These are phyloP conservation scores for Microtus montanus DNA, from an alignment of 2,113 vertebrate species.

Conservation along the genomic window DNA sequence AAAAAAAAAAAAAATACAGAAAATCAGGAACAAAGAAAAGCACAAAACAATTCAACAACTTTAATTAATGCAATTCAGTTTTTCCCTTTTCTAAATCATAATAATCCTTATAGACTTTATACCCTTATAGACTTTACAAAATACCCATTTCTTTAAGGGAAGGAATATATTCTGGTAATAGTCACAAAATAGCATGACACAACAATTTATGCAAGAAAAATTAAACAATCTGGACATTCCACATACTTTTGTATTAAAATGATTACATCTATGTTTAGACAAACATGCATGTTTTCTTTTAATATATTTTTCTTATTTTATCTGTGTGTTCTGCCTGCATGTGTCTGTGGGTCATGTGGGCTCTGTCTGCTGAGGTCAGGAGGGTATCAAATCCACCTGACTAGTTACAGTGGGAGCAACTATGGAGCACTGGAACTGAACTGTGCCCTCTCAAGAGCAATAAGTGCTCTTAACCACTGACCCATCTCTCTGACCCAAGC, in stretches of 20 bases:
- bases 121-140: background rate
- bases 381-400: background rate
- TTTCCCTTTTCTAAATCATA: background rate
- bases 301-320: background rate
- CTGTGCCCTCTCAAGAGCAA: background rate
- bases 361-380: background rate
- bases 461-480: background rate
- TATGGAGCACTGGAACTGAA: background rate
- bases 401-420: background rate
- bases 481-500: background rate
- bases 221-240: background rate
- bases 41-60: background rate
- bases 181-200: slow-evolving; percentile 6
- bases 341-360: background rate
- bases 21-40: slow-evolving; percentile 40
- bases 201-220: slow-evolving; percentile 43
- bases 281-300: background rate
- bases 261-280: background rate
- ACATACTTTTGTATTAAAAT: background rate
- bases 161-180: background rate
- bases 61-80: background rate
- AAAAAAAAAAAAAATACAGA: slow-evolving; percentile 4
- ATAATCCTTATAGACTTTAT: background rate
- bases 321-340: background rate
- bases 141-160: background rate